Base-by-base conservation (phyloP, 2,113 vertebrate species). In the Hipposideros armiger region DNA sequence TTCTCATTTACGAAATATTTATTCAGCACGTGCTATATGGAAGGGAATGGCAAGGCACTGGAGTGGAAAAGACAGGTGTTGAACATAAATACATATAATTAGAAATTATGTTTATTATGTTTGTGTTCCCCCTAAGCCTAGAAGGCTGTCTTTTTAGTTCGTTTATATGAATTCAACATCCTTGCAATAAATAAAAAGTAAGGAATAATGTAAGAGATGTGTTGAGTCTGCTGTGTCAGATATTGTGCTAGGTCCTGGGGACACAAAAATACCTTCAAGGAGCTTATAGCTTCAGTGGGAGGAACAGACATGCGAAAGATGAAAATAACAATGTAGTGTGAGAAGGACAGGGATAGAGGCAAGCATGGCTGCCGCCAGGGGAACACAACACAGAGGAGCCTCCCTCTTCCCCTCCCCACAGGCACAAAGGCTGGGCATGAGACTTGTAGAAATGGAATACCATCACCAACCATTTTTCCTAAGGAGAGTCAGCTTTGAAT, bases 241-340 rank as follows among this genome's bases (percentile, higher is more conserved):
- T 50, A n/a, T 42, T 50, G 47, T 30, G 40, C n/a, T 15, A 69
- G 42, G 45, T 58, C 28, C 45, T 2, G 10, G 36, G 50, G 22
- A 54, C 76, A 82, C 81, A 92, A 54, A 88, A 78, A 60, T 90
- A 60, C 47, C 22, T 88, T 77, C 30, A n/a, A 58, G 52, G 24
- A 50, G 4, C 69, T 96, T 72, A 10, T 0, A 52, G 36, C 30
- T 69, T 26, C 26, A 88, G 50, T 60, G 67, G 47, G 86, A 89
- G 91, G 72, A 91, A 15, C 32, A 36, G 73, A 78, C 22, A 66
- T 6, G 3, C 22, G 80, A 90, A 83, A 5, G 22, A n/a, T 7
- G 50, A 87, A 70, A 19, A 4, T 17, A 72, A 42, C 0, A 30
- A 32, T 26, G 28, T 6, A 16, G 11, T 15, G 7, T 30, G n/a